Evolutionary conservation across 1,140 invertebrate genomes (phyloP).

Genomic region (Acromyrmex heyeri): DNA sequence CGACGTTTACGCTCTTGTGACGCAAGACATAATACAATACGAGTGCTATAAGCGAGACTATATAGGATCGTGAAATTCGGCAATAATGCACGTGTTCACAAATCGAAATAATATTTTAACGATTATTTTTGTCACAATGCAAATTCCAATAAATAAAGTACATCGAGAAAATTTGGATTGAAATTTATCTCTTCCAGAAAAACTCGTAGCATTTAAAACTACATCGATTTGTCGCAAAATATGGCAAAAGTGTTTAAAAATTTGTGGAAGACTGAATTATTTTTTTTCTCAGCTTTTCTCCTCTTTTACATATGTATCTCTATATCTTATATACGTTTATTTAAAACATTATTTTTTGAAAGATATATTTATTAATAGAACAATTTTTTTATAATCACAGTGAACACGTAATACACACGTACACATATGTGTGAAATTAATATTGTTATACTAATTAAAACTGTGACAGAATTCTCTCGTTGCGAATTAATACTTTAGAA

Average conservation of each 20-base stretch:
- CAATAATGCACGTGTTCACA: not conserved
- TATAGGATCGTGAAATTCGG: not conserved
- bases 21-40: no score
- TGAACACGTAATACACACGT: not conserved
- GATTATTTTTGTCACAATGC: slow-evolving; percentile 8
- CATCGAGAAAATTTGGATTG: not conserved
- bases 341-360: not conserved
- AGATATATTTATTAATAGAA: not conserved
- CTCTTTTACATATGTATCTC: not conserved
- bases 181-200: not conserved
- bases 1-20: not conserved
- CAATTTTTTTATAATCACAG: not conserved
- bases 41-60: no score
- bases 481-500: slow-evolving; percentile 5
- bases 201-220: not conserved
- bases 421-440: not conserved
- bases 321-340: not conserved
- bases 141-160: not conserved
- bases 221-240: not conserved
- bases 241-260: not conserved
- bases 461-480: not conserved
- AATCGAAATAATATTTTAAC: slow-evolving; percentile 12
- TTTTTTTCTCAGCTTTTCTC: not conserved
- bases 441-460: slow-evolving; percentile 17
- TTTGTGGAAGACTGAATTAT: not conserved